Base-by-base conservation (phyloP, 2,888 invertebrate species). In the Lampropteryx suffumata region DNA sequence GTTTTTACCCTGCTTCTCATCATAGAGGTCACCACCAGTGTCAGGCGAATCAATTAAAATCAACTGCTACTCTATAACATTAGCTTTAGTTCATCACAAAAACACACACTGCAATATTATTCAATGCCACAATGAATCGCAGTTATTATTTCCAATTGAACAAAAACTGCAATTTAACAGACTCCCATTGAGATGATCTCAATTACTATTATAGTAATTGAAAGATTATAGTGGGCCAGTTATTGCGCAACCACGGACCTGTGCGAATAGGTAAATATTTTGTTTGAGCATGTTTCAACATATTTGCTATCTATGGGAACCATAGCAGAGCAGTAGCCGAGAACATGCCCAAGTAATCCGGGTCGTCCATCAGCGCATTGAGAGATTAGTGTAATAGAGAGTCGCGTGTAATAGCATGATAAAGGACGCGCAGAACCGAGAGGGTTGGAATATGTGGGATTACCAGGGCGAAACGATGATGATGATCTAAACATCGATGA, bases 181-280 rank as follows among this genome's bases (percentile, higher is more conserved):
- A 42, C 37, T 50, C 41, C 29, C 29, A 45, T 32, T 36, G 44
- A 17, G 47, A 24, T 46, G 48, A 47, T 45, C 40, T 32, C 51
- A 37, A 57, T 50, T 57, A 50, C 46, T 6, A n/a, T 35, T 40
- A 37, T 8, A 24, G 28, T 59, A 59, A 59, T 59, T 55, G 59
- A 57, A 55, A 47, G 47, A 57, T 59, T 54, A 52, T 36, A 44
- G 41, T 7, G 9, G 27, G 36, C 34, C 11, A 35, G 13, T 10
- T 13, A 30, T 51, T 45, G 28, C 42, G 29, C 30, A 47, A 48
- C 24, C 27, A 32, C 36, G 51, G 40, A 21, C 52, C 40, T 29
- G 34, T 39, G 34, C 40, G 26, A 39, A 39, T 41, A 26, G 32
- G 37, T 48, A 40, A 12, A 27, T 21, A 36, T 36, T 52, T 56